These are phyloP conservation scores for Chironomus tentans DNA, from an alignment of 2,888 invertebrate species.

Conservation along the genomic window DNA sequence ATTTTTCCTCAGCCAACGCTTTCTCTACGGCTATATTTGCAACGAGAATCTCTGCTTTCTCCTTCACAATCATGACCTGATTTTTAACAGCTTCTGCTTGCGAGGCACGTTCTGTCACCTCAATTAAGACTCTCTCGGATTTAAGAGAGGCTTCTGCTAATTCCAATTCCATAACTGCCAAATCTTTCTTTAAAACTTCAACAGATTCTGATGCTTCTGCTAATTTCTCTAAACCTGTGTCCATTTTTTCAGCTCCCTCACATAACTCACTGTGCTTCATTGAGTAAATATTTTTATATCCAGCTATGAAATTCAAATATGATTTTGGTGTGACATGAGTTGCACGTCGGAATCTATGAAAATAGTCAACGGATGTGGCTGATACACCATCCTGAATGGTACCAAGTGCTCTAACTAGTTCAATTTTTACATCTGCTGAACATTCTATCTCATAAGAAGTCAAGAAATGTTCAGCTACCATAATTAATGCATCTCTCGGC, in stretches of 20 bases:
- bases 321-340: slow-evolving; percentile 97
- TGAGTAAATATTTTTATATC: slow-evolving; percentile 89
- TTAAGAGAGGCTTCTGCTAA: slow-evolving; percentile 85
- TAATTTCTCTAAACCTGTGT: slow-evolving; percentile 87
- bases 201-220: slow-evolving; percentile 93
- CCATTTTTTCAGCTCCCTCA: slow-evolving; percentile 86
- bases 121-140: slow-evolving; percentile 55
- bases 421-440: slow-evolving; percentile 67
- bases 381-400: slow-evolving; percentile 91
- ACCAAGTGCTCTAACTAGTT: slow-evolving; percentile 82
- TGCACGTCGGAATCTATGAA: slow-evolving; percentile 81
- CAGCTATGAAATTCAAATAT: slow-evolving; percentile 88
- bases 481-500: slow-evolving; percentile 90
- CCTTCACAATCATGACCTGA: slow-evolving; percentile 91
- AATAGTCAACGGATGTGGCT: slow-evolving; percentile 74
- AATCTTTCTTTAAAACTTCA: slow-evolving; percentile 79
- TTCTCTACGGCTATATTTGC: slow-evolving; percentile 83
- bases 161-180: slow-evolving; percentile 91
- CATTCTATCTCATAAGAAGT: slow-evolving; percentile 84
- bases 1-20: slow-evolving; percentile 78
- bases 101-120: slow-evolving; percentile 87
- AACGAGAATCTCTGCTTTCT: slow-evolving; percentile 85
- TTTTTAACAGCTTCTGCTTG: slow-evolving; percentile 94
- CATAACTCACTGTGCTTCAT: slow-evolving; percentile 82
- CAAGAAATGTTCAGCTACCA: slow-evolving; percentile 87